A percentile compares a stretch with the other conserved stretches of the same genome.
Evolutionary conservation across 2,797 vertebrate species (phyloP).

Genomic region (Lutjanus campechanus): DNA sequence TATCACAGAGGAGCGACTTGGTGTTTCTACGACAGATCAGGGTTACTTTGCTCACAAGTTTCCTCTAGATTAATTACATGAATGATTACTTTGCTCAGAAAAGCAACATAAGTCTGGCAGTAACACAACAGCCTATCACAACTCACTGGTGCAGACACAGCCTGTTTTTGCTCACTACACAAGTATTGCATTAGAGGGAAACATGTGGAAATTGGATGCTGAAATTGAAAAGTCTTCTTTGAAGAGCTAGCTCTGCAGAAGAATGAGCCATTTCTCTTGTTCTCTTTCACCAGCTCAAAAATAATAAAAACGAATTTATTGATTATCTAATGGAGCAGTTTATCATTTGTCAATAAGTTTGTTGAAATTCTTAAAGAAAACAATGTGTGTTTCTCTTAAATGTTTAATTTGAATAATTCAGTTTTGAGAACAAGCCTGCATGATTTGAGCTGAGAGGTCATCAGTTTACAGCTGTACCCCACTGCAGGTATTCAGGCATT

Average conservation of each 20-base stretch:
- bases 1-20: slow-evolving; percentile 77
- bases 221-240: slow-evolving; percentile 77
- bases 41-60: slow-evolving; percentile 82
- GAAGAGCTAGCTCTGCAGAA: slow-evolving; percentile 60
- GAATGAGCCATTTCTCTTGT: slow-evolving; percentile 61
- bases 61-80: slow-evolving; percentile 87
- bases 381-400: slow-evolving; percentile 50
- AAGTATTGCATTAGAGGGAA: slow-evolving; percentile 71
- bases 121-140: slow-evolving; percentile 80
- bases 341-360: slow-evolving; percentile 72
- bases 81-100: slow-evolving; percentile 85
- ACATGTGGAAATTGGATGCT: slow-evolving; percentile 73
- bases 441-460: slow-evolving; percentile 33
- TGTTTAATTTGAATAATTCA: slow-evolving; percentile 52
- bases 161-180: slow-evolving; percentile 70
- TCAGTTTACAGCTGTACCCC: slow-evolving; percentile 21
- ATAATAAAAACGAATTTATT: slow-evolving; percentile 65
- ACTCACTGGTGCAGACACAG: slow-evolving; percentile 77
- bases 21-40: slow-evolving; percentile 75
- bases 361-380: slow-evolving; percentile 52
- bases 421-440: slow-evolving; percentile 21
- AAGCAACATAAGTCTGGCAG: slow-evolving; percentile 73
- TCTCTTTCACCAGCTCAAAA: slow-evolving; percentile 54
- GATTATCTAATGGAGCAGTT: slow-evolving; percentile 71
- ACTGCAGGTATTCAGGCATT: slow-evolving; percentile 7